These are phyloP conservation scores for Eupelmus urozonus DNA, from an alignment of 2,888 invertebrate genomes.

Conservation along the genomic window DNA sequence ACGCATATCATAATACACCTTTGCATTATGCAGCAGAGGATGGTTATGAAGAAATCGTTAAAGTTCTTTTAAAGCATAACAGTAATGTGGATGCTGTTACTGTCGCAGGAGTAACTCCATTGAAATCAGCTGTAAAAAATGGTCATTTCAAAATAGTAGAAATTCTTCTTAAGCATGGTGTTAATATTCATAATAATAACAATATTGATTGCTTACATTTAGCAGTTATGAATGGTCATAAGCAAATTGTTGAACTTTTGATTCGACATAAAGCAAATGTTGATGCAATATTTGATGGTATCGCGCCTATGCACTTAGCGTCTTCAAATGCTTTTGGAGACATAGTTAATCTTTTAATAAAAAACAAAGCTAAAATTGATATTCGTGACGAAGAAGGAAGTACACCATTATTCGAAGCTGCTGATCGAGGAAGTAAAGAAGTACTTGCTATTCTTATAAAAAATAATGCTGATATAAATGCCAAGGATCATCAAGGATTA, in stretches of 20 bases:
- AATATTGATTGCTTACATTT: too few species aligned
- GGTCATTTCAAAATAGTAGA: conserved; percentile 9
- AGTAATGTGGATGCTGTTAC: neutral
- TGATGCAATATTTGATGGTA: too few species aligned
- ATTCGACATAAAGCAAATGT: too few species aligned
- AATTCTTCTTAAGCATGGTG: neutral
- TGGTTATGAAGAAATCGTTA: neutral
- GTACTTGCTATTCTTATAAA: neutral
- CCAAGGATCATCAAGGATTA: neutral
- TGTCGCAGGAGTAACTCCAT: neutral
- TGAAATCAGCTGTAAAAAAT: neutral
- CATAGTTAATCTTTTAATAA: too few species aligned
- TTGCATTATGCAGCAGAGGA: conserved; percentile 31
- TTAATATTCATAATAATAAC: neutral
- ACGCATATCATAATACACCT: conserved; percentile 12
- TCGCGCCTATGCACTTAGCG: too few species aligned
- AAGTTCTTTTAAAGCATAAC: neutral
- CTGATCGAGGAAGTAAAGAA: neutral
- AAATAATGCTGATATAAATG: neutral
- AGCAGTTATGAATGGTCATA: too few species aligned
- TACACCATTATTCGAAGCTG: neutral
- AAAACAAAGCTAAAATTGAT: too few species aligned
- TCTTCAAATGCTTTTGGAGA: too few species aligned
- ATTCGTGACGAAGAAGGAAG: too few species aligned
- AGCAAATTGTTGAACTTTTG: too few species aligned